phyloP scores from a whole-genome alignment of 2,888 invertebrate species.

The Dexiosoma caninum region DNA sequence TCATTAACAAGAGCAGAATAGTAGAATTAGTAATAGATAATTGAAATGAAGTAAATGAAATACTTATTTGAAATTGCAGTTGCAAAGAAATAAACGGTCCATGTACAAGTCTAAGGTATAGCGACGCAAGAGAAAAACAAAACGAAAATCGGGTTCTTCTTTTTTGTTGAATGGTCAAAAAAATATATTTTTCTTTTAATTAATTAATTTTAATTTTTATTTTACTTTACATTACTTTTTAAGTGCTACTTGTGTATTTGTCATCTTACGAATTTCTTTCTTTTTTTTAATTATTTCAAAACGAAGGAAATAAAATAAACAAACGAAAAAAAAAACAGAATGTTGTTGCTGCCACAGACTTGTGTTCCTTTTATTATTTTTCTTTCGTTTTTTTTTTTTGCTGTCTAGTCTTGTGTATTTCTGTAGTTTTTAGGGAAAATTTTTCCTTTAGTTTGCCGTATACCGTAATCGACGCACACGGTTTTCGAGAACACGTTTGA shows the following conservation, averaged over 20 bases:
- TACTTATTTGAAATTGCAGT: slow-evolving; percentile 37
- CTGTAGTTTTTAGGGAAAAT: slow-evolving; percentile 60
- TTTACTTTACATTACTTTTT: slow-evolving; percentile 22
- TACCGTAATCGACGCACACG: slow-evolving; percentile 64
- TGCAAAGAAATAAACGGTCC: slow-evolving; percentile 40
- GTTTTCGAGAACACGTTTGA: slow-evolving; percentile 58
- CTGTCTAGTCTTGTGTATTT: slow-evolving; percentile 49
- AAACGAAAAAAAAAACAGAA: slow-evolving; percentile 35
- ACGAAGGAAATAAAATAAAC: slow-evolving; percentile 30
- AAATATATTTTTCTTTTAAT: background rate
- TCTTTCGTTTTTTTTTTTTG: slow-evolving; percentile 16
- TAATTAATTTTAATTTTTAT: background rate
- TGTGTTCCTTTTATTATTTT: slow-evolving; percentile 17
- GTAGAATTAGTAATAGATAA: slow-evolving; percentile 7
- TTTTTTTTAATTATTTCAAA: slow-evolving; percentile 17
- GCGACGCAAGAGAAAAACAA: background rate
- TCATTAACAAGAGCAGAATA: slow-evolving; percentile 19
- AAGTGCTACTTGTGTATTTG: slow-evolving; percentile 15
- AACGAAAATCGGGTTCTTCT: background rate
- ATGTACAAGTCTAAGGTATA: slow-evolving; percentile 19
- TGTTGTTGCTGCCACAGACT: slow-evolving; percentile 44
- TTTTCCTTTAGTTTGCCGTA: slow-evolving; percentile 66
- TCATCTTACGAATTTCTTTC: slow-evolving; percentile 19
- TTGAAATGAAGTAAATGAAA: slow-evolving; percentile 39
- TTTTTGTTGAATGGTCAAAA: background rate